Evolutionary conservation across 2,113 vertebrate species (phyloP), one percentile per base, ranked within the genome.

Genomic region (Cyrtonyx montezumae): DNA sequence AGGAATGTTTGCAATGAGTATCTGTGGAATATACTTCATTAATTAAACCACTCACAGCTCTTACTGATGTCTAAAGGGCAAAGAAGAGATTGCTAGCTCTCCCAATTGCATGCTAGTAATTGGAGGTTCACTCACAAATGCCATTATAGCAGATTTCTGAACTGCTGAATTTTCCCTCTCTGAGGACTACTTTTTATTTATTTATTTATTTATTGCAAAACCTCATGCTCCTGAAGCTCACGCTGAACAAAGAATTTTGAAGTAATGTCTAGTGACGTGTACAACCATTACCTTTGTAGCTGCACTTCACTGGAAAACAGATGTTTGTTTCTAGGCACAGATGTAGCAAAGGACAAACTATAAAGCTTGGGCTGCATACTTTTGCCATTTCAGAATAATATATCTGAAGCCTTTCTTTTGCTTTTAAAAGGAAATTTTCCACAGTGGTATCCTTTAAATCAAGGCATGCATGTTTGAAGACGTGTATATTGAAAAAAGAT

Each of bases 81-180:
- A 79, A 90, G 83, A 94, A 70, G 40, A 17, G 59, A 88, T 84
- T 90, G 40, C 45, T 79, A n/a, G 25, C 32, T 93, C 62, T 95
- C 82, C 71, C 76, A 84, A 4, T 42, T 79, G 80, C 28, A 69
- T 8, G 1, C 36, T 58, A 81, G 58, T 76, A 87, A 92, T 86
- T 88, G 86, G 73, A 90, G 36, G 4, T 92, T 93, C 36, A 37
- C 63, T 90, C 79, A 78, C 4, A 95, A 81, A 81, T 87, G 66
- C 32, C 14, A 26, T 79, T 84, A 53, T 42, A 88, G 74, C 36
- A 88, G 58, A 66, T 77, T 87, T 84, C 86, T 87, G 55, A 93
- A 76, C 7, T 62, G 42, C 69, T 82, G 3, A 45, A 34, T 84
- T 82, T 87, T 82, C 12, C 20, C 66, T 84, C 62, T 32, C 62